A percentile compares a stretch with the other conserved stretches of the same genome.
Evolutionary conservation across 2,797 vertebrate species (phyloP).

Genomic region (Phrynocephalus forsythii): DNA sequence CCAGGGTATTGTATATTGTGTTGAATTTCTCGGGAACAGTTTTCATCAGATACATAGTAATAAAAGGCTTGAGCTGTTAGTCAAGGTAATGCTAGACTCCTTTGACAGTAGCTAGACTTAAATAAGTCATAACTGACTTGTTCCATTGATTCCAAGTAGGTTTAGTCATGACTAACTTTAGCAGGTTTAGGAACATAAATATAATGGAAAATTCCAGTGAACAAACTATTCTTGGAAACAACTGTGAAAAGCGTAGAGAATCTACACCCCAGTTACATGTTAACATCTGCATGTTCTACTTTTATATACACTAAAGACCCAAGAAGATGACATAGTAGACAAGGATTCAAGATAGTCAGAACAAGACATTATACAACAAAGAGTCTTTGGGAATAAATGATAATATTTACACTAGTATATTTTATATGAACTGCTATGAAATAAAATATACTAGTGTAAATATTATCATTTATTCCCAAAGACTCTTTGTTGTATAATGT

Average conservation of each 20-base stretch:
- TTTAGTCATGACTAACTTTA: not conserved
- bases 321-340: too few species aligned
- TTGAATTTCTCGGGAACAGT: not conserved
- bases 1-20: not conserved
- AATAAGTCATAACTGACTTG: not conserved
- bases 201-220: not conserved
- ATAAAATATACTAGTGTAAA: not conserved
- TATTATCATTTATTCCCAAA: not conserved
- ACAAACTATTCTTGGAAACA: not conserved
- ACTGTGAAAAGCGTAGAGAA: not conserved
- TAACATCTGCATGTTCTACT: not conserved
- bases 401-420: not conserved
- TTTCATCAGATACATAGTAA: not conserved
- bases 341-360: not conserved
- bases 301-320: not conserved
- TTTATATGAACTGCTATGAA: too few species aligned
- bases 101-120: not conserved
- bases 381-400: not conserved
- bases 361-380: not conserved
- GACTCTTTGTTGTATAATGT: not conserved
- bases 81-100: not conserved
- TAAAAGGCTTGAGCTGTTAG: not conserved
- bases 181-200: too few species aligned
- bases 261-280: not conserved
- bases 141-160: not conserved